Percentiles rank a stretch among this genome's conserved stretches.
These are phyloP conservation scores for Eulithis prunata DNA, from an alignment of 2,888 invertebrate species.

Conservation along the genomic window DNA sequence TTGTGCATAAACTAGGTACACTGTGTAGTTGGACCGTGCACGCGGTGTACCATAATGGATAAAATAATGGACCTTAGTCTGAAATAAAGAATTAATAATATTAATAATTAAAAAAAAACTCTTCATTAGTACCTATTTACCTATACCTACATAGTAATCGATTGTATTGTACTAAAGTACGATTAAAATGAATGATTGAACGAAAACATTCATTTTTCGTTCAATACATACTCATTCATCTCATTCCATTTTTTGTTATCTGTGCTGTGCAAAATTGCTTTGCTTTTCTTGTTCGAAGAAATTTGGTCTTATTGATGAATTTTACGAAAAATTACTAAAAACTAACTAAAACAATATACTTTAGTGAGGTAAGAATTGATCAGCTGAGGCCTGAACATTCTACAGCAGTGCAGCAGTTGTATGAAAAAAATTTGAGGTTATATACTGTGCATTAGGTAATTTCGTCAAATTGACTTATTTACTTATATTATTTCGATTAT, in stretches of 20 bases:
- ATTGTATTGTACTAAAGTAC: too few species aligned
- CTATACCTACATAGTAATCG: too few species aligned
- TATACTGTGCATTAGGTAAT: constrained; percentile 61
- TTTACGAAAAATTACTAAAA: constrained; percentile 16
- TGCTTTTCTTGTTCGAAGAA: background rate
- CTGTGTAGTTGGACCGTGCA: too few species aligned
- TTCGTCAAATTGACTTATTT: constrained; percentile 32
- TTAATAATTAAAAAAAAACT: too few species aligned
- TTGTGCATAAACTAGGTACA: too few species aligned
- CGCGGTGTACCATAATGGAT: too few species aligned
- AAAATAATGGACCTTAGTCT: too few species aligned
- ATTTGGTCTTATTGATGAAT: constrained; percentile 7
- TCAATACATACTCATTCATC: background rate
- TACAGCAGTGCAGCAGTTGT: background rate
- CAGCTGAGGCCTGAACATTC: too few species aligned
- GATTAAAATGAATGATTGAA: background rate
- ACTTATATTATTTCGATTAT: background rate
- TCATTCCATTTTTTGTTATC: background rate
- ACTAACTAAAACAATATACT: background rate
- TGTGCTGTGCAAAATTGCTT: too few species aligned
- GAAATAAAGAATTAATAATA: too few species aligned
- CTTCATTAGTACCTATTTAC: too few species aligned
- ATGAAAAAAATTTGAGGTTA: constrained; percentile 65
- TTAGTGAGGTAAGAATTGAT: constrained; percentile 20
- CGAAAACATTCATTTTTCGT: background rate